These are phyloP conservation scores for Stictocephala bisonia DNA, from an alignment of 2,888 invertebrate species.

Conservation along the genomic window DNA sequence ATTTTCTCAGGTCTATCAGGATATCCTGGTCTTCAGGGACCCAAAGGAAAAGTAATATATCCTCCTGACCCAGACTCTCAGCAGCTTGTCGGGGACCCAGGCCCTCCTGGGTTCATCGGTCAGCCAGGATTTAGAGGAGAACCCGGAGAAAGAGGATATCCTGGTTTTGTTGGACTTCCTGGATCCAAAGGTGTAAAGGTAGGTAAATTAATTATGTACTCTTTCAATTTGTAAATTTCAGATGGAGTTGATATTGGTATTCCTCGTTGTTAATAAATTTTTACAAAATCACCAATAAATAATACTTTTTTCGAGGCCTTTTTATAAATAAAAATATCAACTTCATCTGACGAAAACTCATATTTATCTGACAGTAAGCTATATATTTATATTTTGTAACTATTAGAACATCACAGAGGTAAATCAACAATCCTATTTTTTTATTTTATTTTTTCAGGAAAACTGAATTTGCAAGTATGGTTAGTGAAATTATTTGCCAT, in stretches of 20 bases:
- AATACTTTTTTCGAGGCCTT: no score
- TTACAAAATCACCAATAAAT: not conserved
- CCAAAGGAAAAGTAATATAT: constrained; percentile 60
- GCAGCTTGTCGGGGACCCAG: constrained; percentile 52
- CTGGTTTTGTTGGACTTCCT: constrained; percentile 58
- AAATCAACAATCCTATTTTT: no score
- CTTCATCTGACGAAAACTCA: no score
- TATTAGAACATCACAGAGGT: no score
- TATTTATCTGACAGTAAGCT: no score
- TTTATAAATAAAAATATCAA: no score
- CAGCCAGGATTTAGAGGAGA: constrained; percentile 15
- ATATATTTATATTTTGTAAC: no score
- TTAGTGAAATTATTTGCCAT: no score
- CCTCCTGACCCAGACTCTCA: constrained; percentile 59
- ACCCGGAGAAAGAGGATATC: constrained; percentile 51
- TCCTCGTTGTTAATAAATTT: no score
- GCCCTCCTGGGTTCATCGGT: constrained; percentile 20
- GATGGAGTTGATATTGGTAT: no score
- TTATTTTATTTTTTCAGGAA: no score
- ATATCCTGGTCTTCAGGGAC: constrained; percentile 65
- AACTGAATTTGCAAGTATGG: no score
- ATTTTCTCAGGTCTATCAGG: constrained; percentile 49
- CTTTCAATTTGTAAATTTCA: not conserved
- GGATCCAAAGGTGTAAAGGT: constrained; percentile 38
- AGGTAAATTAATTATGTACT: not conserved